Evolutionary conservation across 2,888 invertebrate genomes (phyloP).

Genomic region (Megastigmus dorsalis): DNA sequence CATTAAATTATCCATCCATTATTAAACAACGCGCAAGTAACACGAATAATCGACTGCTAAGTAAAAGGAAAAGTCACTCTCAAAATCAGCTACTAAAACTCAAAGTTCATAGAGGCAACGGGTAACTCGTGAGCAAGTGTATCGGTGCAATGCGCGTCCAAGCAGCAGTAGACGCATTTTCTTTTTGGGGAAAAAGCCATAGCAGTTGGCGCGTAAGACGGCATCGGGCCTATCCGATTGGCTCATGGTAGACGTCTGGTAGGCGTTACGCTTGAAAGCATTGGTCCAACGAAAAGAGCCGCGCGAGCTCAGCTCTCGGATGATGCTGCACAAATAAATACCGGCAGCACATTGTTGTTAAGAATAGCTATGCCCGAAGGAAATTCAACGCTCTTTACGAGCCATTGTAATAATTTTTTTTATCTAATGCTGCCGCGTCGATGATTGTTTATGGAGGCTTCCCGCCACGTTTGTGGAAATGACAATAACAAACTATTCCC

Average conservation of each 20-base stretch:
- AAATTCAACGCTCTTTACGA: not conserved
- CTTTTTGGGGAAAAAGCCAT: conserved; percentile 27
- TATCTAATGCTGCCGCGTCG: not conserved
- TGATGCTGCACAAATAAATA: conserved; percentile 65
- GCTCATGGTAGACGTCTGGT: conserved; percentile 56
- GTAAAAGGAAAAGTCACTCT: too few species aligned
- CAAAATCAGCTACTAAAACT: too few species aligned
- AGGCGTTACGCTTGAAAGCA: conserved; percentile 65
- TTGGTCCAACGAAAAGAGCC: conserved; percentile 58
- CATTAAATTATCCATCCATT: too few species aligned
- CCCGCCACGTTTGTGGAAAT: not conserved
- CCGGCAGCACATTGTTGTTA: conserved; percentile 60
- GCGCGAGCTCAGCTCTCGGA: conserved; percentile 57
- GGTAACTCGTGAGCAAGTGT: not conserved
- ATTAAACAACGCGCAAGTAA: too few species aligned
- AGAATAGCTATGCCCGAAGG: conserved; percentile 29
- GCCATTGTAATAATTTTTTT: conserved; percentile 15
- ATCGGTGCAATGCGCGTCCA: not conserved
- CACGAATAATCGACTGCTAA: too few species aligned
- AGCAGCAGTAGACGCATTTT: conserved; percentile 1
- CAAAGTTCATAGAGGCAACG: not conserved
- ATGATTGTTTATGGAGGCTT: not conserved
- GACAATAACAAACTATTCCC: not conserved
- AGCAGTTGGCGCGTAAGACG: not conserved
- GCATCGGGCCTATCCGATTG: conserved; percentile 61